These are phyloP conservation scores for Chromis chromis DNA, from an alignment of 2,797 vertebrate species.

Conservation along the genomic window DNA sequence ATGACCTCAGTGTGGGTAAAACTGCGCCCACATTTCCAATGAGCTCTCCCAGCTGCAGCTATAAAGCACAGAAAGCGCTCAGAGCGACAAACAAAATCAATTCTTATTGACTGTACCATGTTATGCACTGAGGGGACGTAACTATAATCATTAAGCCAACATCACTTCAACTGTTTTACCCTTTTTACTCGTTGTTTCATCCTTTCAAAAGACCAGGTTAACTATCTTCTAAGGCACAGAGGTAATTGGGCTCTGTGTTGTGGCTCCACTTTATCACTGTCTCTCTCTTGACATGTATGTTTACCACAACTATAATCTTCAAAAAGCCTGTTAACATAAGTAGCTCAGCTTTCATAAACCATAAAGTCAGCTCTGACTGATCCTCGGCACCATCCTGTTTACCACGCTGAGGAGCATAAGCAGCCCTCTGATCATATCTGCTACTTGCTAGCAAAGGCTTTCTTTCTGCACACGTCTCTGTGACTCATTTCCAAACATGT, in stretches of 20 bases:
- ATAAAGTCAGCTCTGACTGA: constrained; percentile 86
- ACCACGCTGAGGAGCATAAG: constrained; percentile 79
- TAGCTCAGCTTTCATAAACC: constrained; percentile 87
- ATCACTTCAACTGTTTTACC: constrained; percentile 45
- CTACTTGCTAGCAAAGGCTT: constrained; percentile 72
- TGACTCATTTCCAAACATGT: constrained; percentile 78
- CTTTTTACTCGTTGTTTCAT: constrained; percentile 31
- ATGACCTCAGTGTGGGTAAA: constrained; percentile 69
- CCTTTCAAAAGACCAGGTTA: constrained; percentile 73
- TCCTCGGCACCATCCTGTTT: constrained; percentile 84
- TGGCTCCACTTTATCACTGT: constrained; percentile 74
- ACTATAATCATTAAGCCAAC: constrained; percentile 54
- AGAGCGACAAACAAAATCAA: constrained; percentile 65
- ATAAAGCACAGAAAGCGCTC: constrained; percentile 58
- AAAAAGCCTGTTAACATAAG: constrained; percentile 91
- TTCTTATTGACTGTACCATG: constrained; percentile 65
- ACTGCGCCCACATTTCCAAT: constrained; percentile 44
- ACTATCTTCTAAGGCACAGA: constrained; percentile 62
- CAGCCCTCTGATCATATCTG: constrained; percentile 82
- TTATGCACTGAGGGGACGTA: constrained; percentile 48
- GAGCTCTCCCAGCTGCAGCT: constrained; percentile 57
- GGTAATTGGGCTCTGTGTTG: constrained; percentile 80
- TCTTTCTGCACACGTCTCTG: constrained; percentile 68
- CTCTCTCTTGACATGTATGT: constrained; percentile 86
- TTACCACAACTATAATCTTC: constrained; percentile 89